Base-by-base conservation (phyloP, 2,888 invertebrate genomes). In the Trichogramma evanescens region DNA sequence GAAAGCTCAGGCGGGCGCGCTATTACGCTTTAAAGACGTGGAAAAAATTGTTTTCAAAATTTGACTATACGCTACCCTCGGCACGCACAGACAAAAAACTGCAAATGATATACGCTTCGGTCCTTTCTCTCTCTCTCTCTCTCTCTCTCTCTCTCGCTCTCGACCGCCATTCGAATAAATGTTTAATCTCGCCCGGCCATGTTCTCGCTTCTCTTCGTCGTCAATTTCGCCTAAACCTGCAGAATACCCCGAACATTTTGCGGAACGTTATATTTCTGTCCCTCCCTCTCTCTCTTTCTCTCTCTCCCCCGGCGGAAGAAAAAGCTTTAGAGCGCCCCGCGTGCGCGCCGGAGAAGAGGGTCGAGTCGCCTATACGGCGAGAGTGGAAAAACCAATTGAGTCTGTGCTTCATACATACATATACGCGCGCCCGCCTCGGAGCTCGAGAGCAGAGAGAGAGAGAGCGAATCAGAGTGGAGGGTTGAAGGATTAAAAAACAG, bases 151-250 rank as follows among this genome's bases (percentile, higher is more conserved):
- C 44, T 26, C 26, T 2, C 26, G 26, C 26, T 26, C 26, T 26
- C 70, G 71, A 70, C 72, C 71, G 72, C 75, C 75, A 75, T 77
- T 77, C 72, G 72, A 76, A 77, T 77, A 74, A 77, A 77, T 77
- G 75, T 77, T 77, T 77, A 77, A 77, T 76, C 76, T 76, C 72
- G 71, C 73, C 71, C 68, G 65, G 66, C 70, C 66, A 59, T 58
- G 51, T 59, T 53, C 44, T 49, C 54, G 50, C 9, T 57, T 42
- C 52, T 50, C 63, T 59, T 61, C 65, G 59, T 54, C 56, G 50
- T 45, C 58, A 61, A 63, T 64, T 57, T 61, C 60, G 62, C 63
- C 26, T 26, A 26, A 26, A 26, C 26, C 26, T 26, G 26, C 26
- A 26, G 26, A 26, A 26, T 65, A 64, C 63, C 62, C 58, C 59